Percentiles rank a stretch among this genome's conserved stretches.
Conservation (phyloP, 2,888 invertebrate genomes). For the Rhaphigaster nebulosa region DNA sequence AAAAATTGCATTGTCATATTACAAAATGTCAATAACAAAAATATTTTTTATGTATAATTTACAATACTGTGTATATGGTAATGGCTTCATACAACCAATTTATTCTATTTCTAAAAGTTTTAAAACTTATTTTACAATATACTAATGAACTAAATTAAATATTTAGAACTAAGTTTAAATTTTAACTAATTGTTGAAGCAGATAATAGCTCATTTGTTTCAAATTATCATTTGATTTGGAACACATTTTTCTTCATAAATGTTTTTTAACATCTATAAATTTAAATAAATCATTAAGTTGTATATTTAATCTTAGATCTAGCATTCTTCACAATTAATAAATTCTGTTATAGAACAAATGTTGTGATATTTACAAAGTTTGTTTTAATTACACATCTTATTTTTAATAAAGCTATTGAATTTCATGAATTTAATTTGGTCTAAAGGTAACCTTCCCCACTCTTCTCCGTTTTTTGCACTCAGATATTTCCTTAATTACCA, state of each 20-base stretch:
- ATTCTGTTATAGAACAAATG: background rate
- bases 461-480: conserved; percentile 56
- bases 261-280: background rate
- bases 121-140: background rate
- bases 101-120: background rate
- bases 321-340: background rate
- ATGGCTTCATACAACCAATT: background rate
- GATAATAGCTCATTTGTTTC: background rate
- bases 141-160: background rate
- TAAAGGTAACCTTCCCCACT: conserved; percentile 54
- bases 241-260: background rate
- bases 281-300: background rate
- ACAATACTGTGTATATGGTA: conserved; percentile 45
- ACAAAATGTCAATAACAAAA: conserved; percentile 41
- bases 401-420: background rate
- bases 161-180: background rate
- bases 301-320: background rate
- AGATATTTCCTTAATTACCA: conserved; percentile 53
- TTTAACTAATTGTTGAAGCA: background rate
- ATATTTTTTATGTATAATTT: conserved; percentile 33
- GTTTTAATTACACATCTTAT: background rate
- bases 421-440: background rate
- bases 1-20: conserved; percentile 39
- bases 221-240: background rate
- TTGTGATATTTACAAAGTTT: background rate